Evolutionary conservation across 2,888 invertebrate genomes (phyloP), one percentile per base, ranked within the genome.

Genomic region (Dolichopus griseipennis): DNA sequence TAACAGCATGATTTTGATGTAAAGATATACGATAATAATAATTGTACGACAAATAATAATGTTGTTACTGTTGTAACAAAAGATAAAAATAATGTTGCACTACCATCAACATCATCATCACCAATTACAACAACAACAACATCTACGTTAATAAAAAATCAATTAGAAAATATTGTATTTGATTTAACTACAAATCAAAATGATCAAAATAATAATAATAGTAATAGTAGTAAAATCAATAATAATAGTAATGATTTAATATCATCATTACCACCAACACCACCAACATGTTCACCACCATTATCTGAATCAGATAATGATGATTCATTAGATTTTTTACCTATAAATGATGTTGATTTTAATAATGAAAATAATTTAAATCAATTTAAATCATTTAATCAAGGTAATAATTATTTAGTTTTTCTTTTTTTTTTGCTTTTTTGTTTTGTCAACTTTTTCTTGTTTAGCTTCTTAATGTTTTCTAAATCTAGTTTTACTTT

Each of bases 211-310:
- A 64, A 41, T 64, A 64, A 70, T 69, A 67, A 64, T 18, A 61
- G 67, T n/a, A 64, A 69, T 61, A 68, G 52, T 72, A 67, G 67
- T 79, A 80, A 69, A 69, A 70, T 68, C 66, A 79, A 79, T 71
- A 79, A 71, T 78, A 74, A 70, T 74, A 74, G 71, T 74, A 78
- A 67, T 80, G 78, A 70, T 78, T 61, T 62, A 66, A 22, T n/a
- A 37, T 66, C 69, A 61, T 65, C 68, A 21, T 68, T 69, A 37
- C 69, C 68, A 68, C 71, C 69, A 66, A 67, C 67, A 67, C 22
- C n/a, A 66, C 52, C 52, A 67, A 65, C 69, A 65, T 64, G 69
- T 72, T 72, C 65, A 68, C 71, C 70, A 65, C 68, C 67, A 8
- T 64, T 67, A 67, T 66, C 69, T 52, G 71, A 71, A 67, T 67